These are phyloP conservation scores for Myotis brandtii DNA, from an alignment of 2,113 vertebrate species.

Conservation along the genomic window DNA sequence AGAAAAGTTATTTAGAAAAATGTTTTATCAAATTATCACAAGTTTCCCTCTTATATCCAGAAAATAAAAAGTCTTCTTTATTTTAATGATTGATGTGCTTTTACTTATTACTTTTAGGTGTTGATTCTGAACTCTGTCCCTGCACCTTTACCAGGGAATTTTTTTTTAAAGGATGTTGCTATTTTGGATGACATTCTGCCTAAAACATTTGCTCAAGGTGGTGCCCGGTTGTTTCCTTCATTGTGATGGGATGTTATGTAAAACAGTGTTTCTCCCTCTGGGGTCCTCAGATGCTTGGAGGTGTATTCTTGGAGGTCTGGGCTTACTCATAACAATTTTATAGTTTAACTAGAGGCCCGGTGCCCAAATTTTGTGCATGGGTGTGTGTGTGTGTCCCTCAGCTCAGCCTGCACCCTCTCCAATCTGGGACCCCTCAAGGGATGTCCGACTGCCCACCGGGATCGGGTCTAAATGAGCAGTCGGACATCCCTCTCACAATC, in stretches of 20 bases:
- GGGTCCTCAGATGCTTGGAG: neutral
- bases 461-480: too few species aligned
- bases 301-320: neutral
- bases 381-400: too few species aligned
- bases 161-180: neutral
- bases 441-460: too few species aligned
- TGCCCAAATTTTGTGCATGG: too few species aligned
- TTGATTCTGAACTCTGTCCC: neutral
- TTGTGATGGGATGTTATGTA: neutral
- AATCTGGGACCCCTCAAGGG: too few species aligned
- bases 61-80: slow-evolving; percentile 25
- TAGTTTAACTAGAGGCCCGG: neutral
- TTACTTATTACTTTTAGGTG: neutral
- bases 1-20: slow-evolving; percentile 24
- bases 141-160: neutral
- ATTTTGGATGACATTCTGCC: neutral
- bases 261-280: neutral
- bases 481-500: too few species aligned
- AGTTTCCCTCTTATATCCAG: neutral
- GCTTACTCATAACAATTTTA: neutral
- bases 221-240: neutral
- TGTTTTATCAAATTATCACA: neutral
- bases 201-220: neutral
- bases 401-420: too few species aligned
- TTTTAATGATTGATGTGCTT: neutral